phyloP scores from a whole-genome alignment of 2,888 invertebrate genomes.

The Drosophila pullipes region DNA sequence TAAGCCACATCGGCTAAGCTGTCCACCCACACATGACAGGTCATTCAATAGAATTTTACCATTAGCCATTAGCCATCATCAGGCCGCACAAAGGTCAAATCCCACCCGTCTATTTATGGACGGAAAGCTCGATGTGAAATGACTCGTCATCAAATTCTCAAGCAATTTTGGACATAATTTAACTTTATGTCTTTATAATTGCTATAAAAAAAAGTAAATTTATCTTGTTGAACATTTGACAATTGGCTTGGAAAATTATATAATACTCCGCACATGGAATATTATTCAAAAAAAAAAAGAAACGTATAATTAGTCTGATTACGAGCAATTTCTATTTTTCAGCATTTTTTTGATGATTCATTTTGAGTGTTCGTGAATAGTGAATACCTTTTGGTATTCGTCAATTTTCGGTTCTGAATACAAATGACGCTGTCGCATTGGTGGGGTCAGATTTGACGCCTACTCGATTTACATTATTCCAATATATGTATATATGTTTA shows the following conservation, averaged over 20 bases:
- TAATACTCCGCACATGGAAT: slow-evolving; percentile 13
- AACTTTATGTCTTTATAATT: slow-evolving; percentile 68
- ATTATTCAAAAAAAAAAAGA: not conserved
- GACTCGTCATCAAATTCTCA: slow-evolving; percentile 25
- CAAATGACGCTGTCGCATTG: slow-evolving; percentile 31
- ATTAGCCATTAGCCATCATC: slow-evolving; percentile 21
- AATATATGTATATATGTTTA: slow-evolving; percentile 5
- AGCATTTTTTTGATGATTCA: slow-evolving; percentile 38
- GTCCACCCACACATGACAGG: slow-evolving; percentile 27
- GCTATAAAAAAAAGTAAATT: slow-evolving; percentile 1
- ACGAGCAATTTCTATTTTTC: slow-evolving; percentile 13
- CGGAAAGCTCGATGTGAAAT: slow-evolving; percentile 49
- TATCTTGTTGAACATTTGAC: slow-evolving; percentile 44
- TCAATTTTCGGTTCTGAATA: slow-evolving; percentile 24
- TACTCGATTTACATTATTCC: slow-evolving; percentile 49
- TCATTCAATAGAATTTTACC: slow-evolving; percentile 27
- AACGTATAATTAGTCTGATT: slow-evolving; percentile 13
- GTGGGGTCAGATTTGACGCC: slow-evolving; percentile 24
- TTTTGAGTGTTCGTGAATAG: slow-evolving; percentile 7
- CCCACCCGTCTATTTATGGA: slow-evolving; percentile 60
- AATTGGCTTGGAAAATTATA: slow-evolving; percentile 43
- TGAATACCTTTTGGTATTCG: slow-evolving; percentile 15
- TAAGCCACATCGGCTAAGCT: slow-evolving; percentile 33
- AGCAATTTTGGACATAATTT: slow-evolving; percentile 47
- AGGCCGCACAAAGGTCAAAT: slow-evolving; percentile 53